A percentile compares a stretch with the other conserved stretches of the same genome.
Evolutionary conservation across 2,113 vertebrate species (phyloP).

Genomic region (Psephotus haematonotus): DNA sequence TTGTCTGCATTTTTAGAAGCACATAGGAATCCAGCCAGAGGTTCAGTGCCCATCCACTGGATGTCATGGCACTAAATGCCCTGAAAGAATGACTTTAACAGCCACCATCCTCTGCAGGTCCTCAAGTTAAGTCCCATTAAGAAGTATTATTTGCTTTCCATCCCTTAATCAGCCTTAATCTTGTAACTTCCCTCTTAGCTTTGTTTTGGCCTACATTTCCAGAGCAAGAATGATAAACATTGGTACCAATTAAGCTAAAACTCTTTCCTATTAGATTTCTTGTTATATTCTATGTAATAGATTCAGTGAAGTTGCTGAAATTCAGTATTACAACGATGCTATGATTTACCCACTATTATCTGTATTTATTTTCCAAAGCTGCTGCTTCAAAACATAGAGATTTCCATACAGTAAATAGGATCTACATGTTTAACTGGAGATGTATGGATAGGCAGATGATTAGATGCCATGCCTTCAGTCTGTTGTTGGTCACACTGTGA

Average conservation of each 20-base stretch:
- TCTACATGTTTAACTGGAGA: neutral
- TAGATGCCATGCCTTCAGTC: neutral
- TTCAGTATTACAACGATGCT: neutral
- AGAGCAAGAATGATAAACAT: neutral
- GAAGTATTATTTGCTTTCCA: neutral
- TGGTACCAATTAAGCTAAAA: neutral
- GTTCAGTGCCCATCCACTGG: neutral
- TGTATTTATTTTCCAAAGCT: neutral
- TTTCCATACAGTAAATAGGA: neutral
- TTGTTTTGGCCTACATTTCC: neutral
- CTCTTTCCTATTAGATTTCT: neutral
- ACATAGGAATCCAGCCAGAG: neutral
- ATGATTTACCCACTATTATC: neutral
- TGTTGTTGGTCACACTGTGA: neutral
- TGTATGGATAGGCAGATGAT: fast-evolving
- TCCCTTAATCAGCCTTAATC: neutral
- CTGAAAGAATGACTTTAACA: fast-evolving
- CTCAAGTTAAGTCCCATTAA: fast-evolving
- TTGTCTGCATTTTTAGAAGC: neutral
- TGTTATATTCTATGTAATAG: neutral
- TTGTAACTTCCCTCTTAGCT: neutral
- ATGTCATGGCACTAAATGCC: neutral
- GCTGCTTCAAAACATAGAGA: neutral
- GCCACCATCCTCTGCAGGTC: neutral
- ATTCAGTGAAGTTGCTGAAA: neutral